phyloP scores from a whole-genome alignment of 2,888 invertebrate species.

The Noctua janthina region DNA sequence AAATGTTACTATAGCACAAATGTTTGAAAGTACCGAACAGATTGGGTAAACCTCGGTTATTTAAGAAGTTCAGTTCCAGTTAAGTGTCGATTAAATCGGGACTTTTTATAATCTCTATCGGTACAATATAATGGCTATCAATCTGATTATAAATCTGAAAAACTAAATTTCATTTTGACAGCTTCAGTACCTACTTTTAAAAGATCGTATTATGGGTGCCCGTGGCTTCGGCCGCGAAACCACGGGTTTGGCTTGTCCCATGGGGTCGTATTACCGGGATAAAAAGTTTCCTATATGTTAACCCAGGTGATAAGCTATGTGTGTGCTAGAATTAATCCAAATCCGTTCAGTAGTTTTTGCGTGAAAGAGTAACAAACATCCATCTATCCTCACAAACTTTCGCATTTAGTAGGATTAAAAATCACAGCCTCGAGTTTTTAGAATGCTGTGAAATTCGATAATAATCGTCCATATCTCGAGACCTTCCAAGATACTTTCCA shows the following conservation, averaged over 20 bases:
- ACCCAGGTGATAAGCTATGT: too few relatives aligned
- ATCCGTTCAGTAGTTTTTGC: too few relatives aligned
- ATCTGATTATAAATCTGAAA: not conserved
- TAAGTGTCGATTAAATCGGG: not conserved
- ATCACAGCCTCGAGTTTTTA: not conserved
- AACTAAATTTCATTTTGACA: not conserved
- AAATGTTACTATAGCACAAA: slow-evolving; percentile 8
- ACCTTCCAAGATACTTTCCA: slow-evolving; percentile 7
- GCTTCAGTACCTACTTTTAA: not conserved
- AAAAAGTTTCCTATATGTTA: too few relatives aligned
- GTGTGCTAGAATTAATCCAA: too few relatives aligned
- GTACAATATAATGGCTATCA: too few relatives aligned
- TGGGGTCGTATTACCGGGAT: too few relatives aligned
- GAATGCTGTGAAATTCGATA: not conserved
- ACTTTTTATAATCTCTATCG: not conserved
- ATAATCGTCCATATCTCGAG: not conserved
- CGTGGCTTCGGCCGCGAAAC: too few relatives aligned
- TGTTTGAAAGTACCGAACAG: not conserved
- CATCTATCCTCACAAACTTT: too few relatives aligned
- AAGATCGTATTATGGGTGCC: not conserved
- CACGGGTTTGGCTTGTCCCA: too few relatives aligned
- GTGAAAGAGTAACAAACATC: too few relatives aligned
- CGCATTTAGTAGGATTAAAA: not conserved
- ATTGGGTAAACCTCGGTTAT: not conserved
- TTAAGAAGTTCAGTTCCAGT: not conserved